Evolutionary conservation across 2,113 vertebrate species (phyloP).

Genomic region (Guaruba guarouba): DNA sequence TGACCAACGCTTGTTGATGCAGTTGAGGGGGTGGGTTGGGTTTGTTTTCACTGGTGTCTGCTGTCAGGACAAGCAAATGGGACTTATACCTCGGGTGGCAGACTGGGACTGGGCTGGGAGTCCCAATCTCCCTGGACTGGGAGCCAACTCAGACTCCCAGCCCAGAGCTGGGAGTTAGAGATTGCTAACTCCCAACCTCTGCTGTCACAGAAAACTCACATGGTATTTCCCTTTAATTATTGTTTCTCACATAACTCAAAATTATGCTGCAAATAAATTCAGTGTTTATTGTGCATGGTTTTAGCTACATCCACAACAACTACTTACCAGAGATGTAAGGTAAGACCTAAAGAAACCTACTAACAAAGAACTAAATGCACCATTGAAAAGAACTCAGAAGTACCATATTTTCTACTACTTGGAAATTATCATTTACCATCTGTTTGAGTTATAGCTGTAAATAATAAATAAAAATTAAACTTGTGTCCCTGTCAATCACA

Average conservation of each 20-base stretch:
- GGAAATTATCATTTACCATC: not conserved
- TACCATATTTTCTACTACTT: not conserved
- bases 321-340: not conserved
- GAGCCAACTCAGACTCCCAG: not conserved
- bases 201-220: not conserved
- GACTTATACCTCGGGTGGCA: not conserved
- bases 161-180: not conserved
- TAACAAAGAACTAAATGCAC: not conserved
- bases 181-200: not conserved
- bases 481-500: not conserved
- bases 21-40: not conserved
- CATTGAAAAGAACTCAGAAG: not conserved
- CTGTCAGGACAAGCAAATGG: not conserved
- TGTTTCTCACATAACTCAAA: not conserved
- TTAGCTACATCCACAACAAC: not conserved
- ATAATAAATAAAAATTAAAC: not conserved
- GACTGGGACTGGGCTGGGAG: not conserved
- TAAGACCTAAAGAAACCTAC: not conserved
- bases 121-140: not conserved
- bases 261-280: not conserved
- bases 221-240: not conserved
- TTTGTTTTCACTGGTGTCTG: accelerated
- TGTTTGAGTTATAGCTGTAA: not conserved
- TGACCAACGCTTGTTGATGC: accelerated
- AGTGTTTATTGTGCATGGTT: not conserved